A percentile compares a stretch with the other conserved stretches of the same genome.
These are phyloP conservation scores for Bolborhynchus lineola DNA, from an alignment of 2,113 vertebrate species.

Conservation along the genomic window DNA sequence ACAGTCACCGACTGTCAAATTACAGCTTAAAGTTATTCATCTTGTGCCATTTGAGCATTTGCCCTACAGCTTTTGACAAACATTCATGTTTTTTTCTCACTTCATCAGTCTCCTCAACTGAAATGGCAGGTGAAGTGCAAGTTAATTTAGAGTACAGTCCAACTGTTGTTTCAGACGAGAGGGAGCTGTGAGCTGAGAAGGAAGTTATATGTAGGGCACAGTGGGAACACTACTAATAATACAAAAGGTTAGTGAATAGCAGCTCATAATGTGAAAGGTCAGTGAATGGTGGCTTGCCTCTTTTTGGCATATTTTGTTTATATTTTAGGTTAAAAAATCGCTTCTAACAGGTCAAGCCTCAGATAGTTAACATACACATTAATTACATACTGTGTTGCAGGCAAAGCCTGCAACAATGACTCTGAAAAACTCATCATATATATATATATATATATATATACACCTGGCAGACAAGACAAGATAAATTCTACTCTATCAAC, in stretches of 20 bases:
- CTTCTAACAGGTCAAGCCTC: not conserved
- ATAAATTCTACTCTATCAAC: conserved; percentile 2
- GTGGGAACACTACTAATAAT: conserved; percentile 52
- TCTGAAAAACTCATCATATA: not conserved
- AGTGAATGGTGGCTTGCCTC: not conserved
- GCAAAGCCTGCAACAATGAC: not conserved
- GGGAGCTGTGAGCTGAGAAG: conserved; percentile 38
- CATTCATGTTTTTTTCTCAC: conserved; percentile 57
- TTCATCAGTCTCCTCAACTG: conserved; percentile 61
- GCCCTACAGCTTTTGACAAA: conserved; percentile 66
- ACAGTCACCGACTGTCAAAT: conserved; percentile 48
- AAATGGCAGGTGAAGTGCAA: conserved; percentile 69
- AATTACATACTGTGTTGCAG: not conserved
- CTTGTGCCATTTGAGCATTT: conserved; percentile 57
- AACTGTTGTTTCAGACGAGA: conserved; percentile 60
- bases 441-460: not conserved
- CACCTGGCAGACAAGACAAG: not conserved
- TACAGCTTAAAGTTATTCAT: conserved; percentile 55
- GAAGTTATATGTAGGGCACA: conserved; percentile 48
- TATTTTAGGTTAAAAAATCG: not conserved
- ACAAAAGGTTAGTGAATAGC: conserved; percentile 46
- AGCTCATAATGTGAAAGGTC: conserved; percentile 65
- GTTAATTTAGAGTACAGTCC: conserved; percentile 66
- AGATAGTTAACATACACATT: not conserved
- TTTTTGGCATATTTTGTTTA: not conserved